These are phyloP conservation scores for Drosophila parvula DNA, from an alignment of 1,140 invertebrate species.

Conservation along the genomic window DNA sequence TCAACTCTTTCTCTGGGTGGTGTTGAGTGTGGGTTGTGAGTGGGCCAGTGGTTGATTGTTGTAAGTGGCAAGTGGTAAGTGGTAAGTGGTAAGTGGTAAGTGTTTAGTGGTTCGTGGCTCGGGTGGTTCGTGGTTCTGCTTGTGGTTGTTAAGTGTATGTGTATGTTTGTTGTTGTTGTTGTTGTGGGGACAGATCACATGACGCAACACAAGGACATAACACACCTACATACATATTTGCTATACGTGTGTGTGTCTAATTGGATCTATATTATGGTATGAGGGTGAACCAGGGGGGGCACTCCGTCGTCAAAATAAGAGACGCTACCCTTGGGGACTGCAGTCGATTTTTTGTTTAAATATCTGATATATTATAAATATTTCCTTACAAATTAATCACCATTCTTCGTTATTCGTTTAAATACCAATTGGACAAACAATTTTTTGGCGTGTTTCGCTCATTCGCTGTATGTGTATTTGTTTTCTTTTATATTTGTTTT, in stretches of 20 bases:
- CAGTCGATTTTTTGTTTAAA: conserved; percentile 67
- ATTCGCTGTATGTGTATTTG: conserved; percentile 36
- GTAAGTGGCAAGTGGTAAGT: conserved; percentile 12
- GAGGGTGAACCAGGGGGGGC: conserved; percentile 42
- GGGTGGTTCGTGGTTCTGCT: neutral
- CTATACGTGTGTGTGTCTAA: conserved; percentile 57
- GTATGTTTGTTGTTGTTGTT: conserved; percentile 37
- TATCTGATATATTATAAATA: conserved; percentile 19
- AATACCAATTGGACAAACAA: conserved; percentile 22
- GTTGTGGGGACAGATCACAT: conserved; percentile 69
- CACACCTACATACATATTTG: conserved; percentile 68
- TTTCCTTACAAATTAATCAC: conserved; percentile 26
- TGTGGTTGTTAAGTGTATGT: conserved; percentile 28
- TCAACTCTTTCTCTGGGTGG: conserved; percentile 45
- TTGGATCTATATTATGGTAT: conserved; percentile 55
- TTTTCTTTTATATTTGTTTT: conserved; percentile 30
- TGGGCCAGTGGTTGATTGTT: conserved; percentile 18
- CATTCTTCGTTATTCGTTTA: conserved; percentile 17
- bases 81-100: conserved; percentile 15
- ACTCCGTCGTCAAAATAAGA: conserved; percentile 66
- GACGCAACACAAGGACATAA: conserved; percentile 72
- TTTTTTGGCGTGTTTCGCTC: conserved; percentile 11
- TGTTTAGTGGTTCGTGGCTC: conserved; percentile 19
- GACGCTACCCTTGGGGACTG: conserved; percentile 82
- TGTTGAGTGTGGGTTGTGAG: conserved; percentile 17